Evolutionary conservation across 2,797 vertebrate genomes (phyloP), one percentile per base, ranked within the genome.

Genomic region (Schizopygopsis pylzovi): DNA sequence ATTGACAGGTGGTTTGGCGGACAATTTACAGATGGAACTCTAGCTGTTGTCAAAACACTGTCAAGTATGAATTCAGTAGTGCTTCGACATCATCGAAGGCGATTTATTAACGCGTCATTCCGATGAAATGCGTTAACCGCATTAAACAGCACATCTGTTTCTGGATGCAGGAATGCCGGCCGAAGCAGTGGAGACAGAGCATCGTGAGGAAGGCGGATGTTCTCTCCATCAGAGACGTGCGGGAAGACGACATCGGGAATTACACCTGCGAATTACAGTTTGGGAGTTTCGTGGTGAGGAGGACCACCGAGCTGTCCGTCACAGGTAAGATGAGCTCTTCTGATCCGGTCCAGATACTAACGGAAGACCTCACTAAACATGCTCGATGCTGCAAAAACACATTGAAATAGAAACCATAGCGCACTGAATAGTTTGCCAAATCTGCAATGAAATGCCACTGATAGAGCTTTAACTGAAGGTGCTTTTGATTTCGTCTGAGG

Each of bases 191-290:
- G 98, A 95, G 97, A 89, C 95, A 96, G 90, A 98, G 95, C 90
- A 95, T 99, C 88, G 92, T 97, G 28, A 96, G 96, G 90, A 97
- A 95, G 93, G 96, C 94, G 90, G 97, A 98, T 86, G 95, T 90
- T 18, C 95, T 99, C 63, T 96, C 97, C 87, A 98, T 99, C 93
- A 95, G 94, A 90, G 97, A 99, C 90, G 97, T 99, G 91, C 96
- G 94, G 91, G 98, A 99, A 95, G 98, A 99, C 86, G 98, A 99
- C 94, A 98, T 98, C 93, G 98, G 98, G 93, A 99, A 99, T 96
- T 99, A 99, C 89, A 99, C 98, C 6, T 99, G 98, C 87, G 97
- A 99, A 92, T 92, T 99, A 91, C 97, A 97, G 90, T 97, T 98
- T 84, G 98, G 98, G 91, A 96, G 94, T 92, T 99, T 99, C 92